Conservation (phyloP, 2,113 vertebrate species). For the Micromys minutus region DNA sequence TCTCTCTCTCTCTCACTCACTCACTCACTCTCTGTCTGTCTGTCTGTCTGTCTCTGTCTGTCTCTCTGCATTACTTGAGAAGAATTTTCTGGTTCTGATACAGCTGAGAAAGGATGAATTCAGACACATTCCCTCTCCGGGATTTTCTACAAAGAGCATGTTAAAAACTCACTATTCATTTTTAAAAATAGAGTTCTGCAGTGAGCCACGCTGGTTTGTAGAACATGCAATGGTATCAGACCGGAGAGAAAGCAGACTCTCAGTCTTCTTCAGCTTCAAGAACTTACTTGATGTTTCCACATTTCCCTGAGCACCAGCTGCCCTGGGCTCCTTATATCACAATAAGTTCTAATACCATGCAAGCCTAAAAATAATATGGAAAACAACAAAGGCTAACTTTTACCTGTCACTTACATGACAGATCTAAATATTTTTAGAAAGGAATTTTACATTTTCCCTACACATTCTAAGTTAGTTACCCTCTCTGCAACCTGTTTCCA, state of each 20-base stretch:
- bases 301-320: slow-evolving; percentile 1
- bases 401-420: not conserved
- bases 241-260: slow-evolving; percentile 55
- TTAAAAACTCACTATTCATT: slow-evolving; percentile 75
- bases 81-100: slow-evolving; percentile 68
- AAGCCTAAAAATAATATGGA: not conserved
- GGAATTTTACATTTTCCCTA: not conserved
- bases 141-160: slow-evolving; percentile 70
- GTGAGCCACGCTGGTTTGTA: slow-evolving; percentile 9
- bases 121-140: slow-evolving; percentile 53
- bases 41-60: not conserved
- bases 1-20: not conserved
- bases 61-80: slow-evolving; percentile 23
- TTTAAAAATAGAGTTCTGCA: slow-evolving; percentile 76
- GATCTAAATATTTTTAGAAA: not conserved
- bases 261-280: slow-evolving; percentile 51
- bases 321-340: slow-evolving; percentile 16
- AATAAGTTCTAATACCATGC: not conserved
- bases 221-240: not conserved
- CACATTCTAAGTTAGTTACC: not conserved
- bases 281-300: slow-evolving; percentile 49
- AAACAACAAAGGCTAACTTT: not conserved
- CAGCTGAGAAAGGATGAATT: slow-evolving; percentile 65
- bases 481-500: not conserved
- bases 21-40: not conserved